A percentile compares a stretch with the other conserved stretches of the same genome.
Evolutionary conservation across 2,113 vertebrate genomes (phyloP).

Genomic region (Paramormyrops kingsleyae): DNA sequence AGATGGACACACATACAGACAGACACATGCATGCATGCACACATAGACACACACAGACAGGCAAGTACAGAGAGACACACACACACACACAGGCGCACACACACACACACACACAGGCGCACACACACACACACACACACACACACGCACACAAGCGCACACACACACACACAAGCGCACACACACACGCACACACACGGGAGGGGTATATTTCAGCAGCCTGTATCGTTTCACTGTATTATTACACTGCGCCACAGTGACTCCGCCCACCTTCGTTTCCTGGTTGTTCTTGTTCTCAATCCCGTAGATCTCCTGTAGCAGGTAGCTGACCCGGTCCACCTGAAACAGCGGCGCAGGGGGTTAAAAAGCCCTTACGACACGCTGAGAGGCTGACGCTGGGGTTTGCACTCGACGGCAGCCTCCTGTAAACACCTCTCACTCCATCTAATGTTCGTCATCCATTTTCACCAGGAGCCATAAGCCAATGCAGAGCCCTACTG

Average conservation of each 20-base stretch:
- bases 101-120: no score
- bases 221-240: background rate
- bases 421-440: background rate
- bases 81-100: no score
- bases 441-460: background rate
- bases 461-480: slow-evolving; percentile 2
- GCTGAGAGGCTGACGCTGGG: background rate
- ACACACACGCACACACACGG: background rate
- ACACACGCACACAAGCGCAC: no score
- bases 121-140: no score
- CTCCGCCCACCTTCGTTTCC: slow-evolving; percentile 81
- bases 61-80: no score
- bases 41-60: background rate
- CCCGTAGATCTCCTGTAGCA: slow-evolving; percentile 97
- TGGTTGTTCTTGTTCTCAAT: slow-evolving; percentile 99
- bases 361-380: background rate
- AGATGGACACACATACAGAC: no score
- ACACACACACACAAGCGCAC: background rate
- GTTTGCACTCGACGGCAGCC: background rate
- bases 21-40: no score
- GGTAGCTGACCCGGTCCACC: slow-evolving; percentile 96
- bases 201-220: background rate
- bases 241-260: background rate
- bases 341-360: slow-evolving; percentile 34
- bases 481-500: background rate